Evolutionary conservation across 2,797 vertebrate species (phyloP).

Genomic region (Notamacropus eugenii): DNA sequence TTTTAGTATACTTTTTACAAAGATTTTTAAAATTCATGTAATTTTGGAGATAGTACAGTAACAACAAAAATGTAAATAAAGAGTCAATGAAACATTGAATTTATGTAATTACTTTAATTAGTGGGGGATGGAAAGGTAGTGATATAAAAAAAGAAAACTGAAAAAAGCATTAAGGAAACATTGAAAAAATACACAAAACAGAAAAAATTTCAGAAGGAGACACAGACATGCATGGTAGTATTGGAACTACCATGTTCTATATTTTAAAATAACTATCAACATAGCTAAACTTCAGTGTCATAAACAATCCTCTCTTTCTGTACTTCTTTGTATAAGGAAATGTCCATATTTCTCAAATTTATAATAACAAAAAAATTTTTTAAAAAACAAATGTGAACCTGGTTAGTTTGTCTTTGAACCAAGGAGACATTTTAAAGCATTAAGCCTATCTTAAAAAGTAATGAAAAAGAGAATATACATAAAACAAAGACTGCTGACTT

Average conservation of each 20-base stretch:
- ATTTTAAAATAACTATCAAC: neutral
- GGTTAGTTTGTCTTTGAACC: slow-evolving; percentile 16
- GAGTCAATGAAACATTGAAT: neutral
- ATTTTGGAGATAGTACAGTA: neutral
- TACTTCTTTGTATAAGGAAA: neutral
- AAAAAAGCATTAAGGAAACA: neutral
- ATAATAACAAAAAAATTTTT: neutral
- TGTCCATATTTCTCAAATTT: neutral
- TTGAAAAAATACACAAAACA: neutral
- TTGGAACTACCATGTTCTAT: neutral
- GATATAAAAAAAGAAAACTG: neutral
- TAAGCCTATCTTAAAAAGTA: slow-evolving; percentile 41
- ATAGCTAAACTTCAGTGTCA: neutral
- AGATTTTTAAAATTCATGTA: neutral
- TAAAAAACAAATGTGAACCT: neutral
- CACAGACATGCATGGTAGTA: neutral
- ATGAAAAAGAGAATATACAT: slow-evolving; percentile 42
- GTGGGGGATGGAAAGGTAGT: neutral
- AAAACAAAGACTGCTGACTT: slow-evolving; percentile 8
- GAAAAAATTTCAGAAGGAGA: neutral
- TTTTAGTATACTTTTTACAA: neutral
- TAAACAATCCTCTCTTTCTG: neutral
- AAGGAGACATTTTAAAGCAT: slow-evolving; percentile 51
- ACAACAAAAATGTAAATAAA: neutral
- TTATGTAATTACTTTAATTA: neutral